A percentile compares a stretch with the other conserved stretches of the same genome.
phyloP scores from a whole-genome alignment of 2,797 vertebrate species.

The Natrix natrix region DNA sequence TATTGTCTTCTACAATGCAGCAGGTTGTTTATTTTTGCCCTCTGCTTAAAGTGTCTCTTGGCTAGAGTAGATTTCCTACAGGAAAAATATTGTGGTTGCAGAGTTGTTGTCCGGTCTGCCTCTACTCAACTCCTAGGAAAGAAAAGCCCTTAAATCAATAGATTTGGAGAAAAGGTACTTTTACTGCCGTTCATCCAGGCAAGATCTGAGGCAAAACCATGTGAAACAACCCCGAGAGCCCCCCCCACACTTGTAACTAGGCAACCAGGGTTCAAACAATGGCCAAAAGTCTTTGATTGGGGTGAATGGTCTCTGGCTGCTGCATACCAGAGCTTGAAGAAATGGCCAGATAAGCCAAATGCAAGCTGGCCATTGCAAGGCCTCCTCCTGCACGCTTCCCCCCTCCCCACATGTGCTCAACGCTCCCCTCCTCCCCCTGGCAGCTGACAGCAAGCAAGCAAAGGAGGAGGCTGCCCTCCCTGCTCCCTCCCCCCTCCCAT shows the following conservation, averaged over 20 bases:
- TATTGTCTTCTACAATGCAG: not conserved
- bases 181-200: too few relatives aligned
- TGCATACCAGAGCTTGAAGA: too few relatives aligned
- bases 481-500: not conserved
- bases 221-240: not conserved
- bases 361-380: too few relatives aligned
- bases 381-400: too few relatives aligned
- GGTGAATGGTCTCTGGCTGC: too few relatives aligned
- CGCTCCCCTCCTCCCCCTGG: too few relatives aligned
- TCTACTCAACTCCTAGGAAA: not conserved
- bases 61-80: not conserved
- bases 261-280: too few relatives aligned
- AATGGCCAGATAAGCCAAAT: not conserved
- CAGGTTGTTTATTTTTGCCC: not conserved
- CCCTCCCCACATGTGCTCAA: too few relatives aligned
- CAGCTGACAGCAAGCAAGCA: too few relatives aligned
- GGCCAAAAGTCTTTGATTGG: too few relatives aligned
- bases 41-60: not conserved
- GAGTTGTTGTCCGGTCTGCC: not conserved
- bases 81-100: not conserved
- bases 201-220: not conserved
- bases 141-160: not conserved
- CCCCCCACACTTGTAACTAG: too few relatives aligned
- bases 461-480: too few relatives aligned
- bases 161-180: not conserved